Percentiles rank a stretch among this genome's conserved stretches.
phyloP scores from a whole-genome alignment of 2,113 vertebrate genomes.

The Campylorhamphus procurvoides region DNA sequence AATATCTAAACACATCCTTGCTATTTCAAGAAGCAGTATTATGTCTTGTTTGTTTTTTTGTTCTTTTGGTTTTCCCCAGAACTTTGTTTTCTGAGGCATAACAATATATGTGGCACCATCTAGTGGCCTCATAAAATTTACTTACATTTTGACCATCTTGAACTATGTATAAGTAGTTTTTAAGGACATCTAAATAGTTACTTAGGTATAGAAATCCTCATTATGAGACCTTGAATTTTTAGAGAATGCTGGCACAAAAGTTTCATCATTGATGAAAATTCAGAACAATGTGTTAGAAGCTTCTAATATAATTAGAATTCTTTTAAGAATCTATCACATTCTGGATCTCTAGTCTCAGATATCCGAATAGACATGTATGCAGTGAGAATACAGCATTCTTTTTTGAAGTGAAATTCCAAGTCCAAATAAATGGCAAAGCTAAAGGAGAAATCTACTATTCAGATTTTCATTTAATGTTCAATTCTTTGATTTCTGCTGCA shows the following conservation, averaged over 20 bases:
- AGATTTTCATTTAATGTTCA: background rate
- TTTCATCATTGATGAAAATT: background rate
- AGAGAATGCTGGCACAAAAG: fast-evolving
- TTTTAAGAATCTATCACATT: background rate
- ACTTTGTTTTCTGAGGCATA: background rate
- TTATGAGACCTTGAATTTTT: background rate
- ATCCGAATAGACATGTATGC: fast-evolving
- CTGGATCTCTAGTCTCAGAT: background rate
- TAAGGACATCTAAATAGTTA: background rate
- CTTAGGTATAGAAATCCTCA: background rate
- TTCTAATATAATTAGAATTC: background rate
- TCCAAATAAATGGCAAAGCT: background rate
- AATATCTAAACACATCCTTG: background rate
- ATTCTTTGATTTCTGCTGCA: background rate
- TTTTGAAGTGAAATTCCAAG: background rate
- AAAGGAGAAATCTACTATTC: background rate
- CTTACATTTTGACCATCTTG: background rate
- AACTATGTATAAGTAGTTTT: background rate
- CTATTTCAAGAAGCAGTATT: background rate
- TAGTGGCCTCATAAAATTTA: background rate
- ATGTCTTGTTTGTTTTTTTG: background rate
- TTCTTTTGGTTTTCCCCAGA: background rate
- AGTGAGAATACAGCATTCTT: background rate
- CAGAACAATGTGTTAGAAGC: fast-evolving
- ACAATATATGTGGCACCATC: constrained; percentile 14